Conservation (phyloP, 2,888 invertebrate species). For the Ischnura elegans region DNA sequence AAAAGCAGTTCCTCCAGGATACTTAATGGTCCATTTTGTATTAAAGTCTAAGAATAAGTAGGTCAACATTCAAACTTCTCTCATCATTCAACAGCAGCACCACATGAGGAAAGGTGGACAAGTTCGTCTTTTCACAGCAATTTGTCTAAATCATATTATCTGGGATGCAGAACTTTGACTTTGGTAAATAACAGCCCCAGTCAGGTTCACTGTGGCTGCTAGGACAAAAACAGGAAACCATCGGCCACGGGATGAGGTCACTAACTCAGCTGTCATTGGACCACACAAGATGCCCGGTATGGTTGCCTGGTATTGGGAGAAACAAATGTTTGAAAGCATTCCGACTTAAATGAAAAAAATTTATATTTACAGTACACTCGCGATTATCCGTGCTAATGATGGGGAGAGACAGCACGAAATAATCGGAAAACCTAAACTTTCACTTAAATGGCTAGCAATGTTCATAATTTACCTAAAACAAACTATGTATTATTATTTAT, state of each 20-base stretch:
- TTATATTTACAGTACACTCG: too few species aligned
- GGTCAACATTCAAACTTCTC: not conserved
- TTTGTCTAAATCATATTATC: not conserved
- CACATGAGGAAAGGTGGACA: not conserved
- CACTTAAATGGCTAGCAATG: too few species aligned
- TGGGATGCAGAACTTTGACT: conserved; percentile 85
- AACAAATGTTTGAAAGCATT: too few species aligned
- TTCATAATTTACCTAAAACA: too few species aligned
- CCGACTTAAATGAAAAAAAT: too few species aligned
- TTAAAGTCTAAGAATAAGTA: not conserved
- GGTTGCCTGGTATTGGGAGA: conserved; percentile 81
- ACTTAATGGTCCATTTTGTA: conserved; percentile 13
- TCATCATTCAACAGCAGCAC: conserved; percentile 52
- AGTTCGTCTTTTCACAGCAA: not conserved
- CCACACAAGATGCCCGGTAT: conserved; percentile 88
- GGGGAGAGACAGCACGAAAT: too few species aligned
- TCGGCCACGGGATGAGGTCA: conserved; percentile 84
- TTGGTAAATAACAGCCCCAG: conserved; percentile 86
- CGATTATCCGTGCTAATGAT: too few species aligned
- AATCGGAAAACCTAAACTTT: too few species aligned
- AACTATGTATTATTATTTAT: too few species aligned
- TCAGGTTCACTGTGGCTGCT: conserved; percentile 86
- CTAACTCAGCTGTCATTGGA: conserved; percentile 87
- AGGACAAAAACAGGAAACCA: conserved; percentile 88
- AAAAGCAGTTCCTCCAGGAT: conserved; percentile 32